Base-by-base conservation (phyloP, 2,113 vertebrate species). In the Oxygymnocypris stewartii region DNA sequence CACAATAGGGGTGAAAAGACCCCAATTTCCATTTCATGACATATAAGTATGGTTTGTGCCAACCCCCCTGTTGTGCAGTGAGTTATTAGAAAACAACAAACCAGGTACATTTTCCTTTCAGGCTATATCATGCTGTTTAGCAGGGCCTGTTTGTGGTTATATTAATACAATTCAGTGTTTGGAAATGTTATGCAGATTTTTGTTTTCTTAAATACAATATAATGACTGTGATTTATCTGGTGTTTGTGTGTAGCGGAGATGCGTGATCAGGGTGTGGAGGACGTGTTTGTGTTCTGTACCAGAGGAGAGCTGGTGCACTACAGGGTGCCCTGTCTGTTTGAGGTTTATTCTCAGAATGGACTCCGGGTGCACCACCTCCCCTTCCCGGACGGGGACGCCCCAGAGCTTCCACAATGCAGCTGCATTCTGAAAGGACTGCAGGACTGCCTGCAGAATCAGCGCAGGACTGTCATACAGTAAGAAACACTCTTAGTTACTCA, bases 201-300 rank as follows among this genome's bases (percentile, higher is more conserved):
- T 10, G 35, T 71, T 71, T 71, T 20, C 16, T 37, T 71, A 0
- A 40, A 18, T 71, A 23, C 18, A 4, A 69, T 69, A 35, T 16
- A 49, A 7, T 69, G 18, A 10, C 7, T 71, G 28, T 71, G 16
- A 35, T 16, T 73, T 4, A 73, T 37, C 1, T 57, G 81, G 37
- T 59, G 37, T 57, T 49, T 89, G 20, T 84, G 51, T 82, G 69
- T 94, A 98, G 97, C 94, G 84, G 96, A 97, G 92, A 93, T 98
- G 1, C 95, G 95, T 94, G 95, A 42, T 80, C 96, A 91, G 84
- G 96, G 95, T 25, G 95, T 95, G 86, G 94, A 96, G 91, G 96
- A 98, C 13, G 82, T 98, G 88, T 98, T 98, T 93, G 96, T 98
- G 85, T 95, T 98, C 88, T 98, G 96, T 92, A 97, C 96, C 88